Evolutionary conservation across 2,113 vertebrate genomes (phyloP), one percentile per base, ranked within the genome.

Genomic region (Diadophis punctatus): DNA sequence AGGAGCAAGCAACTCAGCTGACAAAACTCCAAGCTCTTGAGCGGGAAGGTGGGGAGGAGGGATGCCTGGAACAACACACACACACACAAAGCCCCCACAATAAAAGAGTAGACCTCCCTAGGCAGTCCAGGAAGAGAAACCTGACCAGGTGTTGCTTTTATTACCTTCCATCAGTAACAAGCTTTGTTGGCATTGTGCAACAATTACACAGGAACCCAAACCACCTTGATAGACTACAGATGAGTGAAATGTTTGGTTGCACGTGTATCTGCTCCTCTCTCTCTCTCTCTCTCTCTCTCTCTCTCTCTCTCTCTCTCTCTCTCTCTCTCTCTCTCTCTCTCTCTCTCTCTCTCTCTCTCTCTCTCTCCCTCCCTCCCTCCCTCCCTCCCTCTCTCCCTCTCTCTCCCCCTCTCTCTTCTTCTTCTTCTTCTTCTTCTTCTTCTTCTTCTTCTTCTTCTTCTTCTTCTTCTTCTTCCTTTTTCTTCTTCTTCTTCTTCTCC

Each of bases 161-260:
- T 87, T 48, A 87, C 58, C 51, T 55, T 51, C 89, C 80, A 8
- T 68, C 48, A 0, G 0, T 88, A 48, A 93, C 20, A 91, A 89
- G 60, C 63, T 89, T 22, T 39, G 3, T 16, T 60, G 80, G n/a
- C 68, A 52, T 34, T 27, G 1, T 30, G 22, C 23, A 27, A 92
- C 91, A 48, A 7, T 87, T 88, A 90, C 74, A 56, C 27, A 4
- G 87, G 86, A 92, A 90, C 92, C 6, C 95, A 91, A 93, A 93
- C 93, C 95, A 86, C 92, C 4, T 30, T 0, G 1, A 11, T 93
- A n/a, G 87, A 63, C 49, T 22, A 2, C 34, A 18, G 12, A 14
- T 12, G 34, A 60, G 34, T 8, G 22, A 85, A 12, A 46, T 46
- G 51, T 5, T 34, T 18, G 22, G 3, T 6, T 91, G 25, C 11